Evolutionary conservation across 2,888 invertebrate genomes (phyloP).

Genomic region (Pachydiplax longipennis): DNA sequence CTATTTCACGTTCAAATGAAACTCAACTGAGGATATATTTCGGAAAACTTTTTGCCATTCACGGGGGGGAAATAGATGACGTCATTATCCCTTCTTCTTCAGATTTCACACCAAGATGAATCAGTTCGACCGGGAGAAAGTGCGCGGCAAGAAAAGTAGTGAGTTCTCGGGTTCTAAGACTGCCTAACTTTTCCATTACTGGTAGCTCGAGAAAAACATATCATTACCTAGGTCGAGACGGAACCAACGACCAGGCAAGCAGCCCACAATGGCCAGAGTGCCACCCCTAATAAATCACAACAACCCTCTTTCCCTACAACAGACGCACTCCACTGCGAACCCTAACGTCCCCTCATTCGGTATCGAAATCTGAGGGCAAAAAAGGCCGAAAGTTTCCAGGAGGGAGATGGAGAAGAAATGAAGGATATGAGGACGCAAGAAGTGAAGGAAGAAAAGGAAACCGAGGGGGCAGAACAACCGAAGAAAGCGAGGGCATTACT

Average conservation of each 20-base stretch:
- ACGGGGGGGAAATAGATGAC: not conserved
- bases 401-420: not conserved
- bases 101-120: not conserved
- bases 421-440: not conserved
- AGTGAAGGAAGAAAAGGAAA: not conserved
- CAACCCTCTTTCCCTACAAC: conserved; percentile 2
- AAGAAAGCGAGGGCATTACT: not conserved
- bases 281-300: conserved; percentile 30
- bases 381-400: not conserved
- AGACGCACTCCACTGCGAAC: conserved; percentile 14
- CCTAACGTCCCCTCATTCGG: conserved; percentile 18
- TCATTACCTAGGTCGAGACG: conserved; percentile 14
- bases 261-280: conserved; percentile 23
- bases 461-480: not conserved
- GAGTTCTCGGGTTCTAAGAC: not conserved
- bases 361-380: not conserved
- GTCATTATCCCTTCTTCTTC: not conserved
- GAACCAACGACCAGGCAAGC: conserved; percentile 20
- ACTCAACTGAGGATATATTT: no score
- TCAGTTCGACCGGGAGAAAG: not conserved
- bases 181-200: conserved; percentile 35
- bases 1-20: no score
- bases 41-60: no score
- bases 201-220: conserved; percentile 13
- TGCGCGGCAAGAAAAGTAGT: not conserved